Evolutionary conservation across 1,140 invertebrate genomes (phyloP).

Genomic region (Meloidogyne exigua): DNA sequence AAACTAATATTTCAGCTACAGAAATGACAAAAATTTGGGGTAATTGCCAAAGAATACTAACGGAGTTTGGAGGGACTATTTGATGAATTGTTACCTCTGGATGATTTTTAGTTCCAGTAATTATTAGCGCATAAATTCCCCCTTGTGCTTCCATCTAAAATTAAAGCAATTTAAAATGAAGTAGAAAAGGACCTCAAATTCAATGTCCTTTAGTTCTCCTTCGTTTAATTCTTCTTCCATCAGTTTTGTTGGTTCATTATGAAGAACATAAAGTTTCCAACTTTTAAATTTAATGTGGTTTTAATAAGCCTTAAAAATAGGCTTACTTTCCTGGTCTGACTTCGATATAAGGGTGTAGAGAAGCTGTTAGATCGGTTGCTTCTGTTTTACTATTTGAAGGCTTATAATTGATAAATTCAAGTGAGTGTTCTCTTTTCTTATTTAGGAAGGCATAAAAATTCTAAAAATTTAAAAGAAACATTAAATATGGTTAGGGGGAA

Average conservation of each 20-base stretch:
- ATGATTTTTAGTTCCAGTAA: slow-evolving; percentile 36
- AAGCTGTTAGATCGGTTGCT: background rate
- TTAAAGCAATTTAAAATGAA: background rate
- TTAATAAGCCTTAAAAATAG: background rate
- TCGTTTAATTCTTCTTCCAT: slow-evolving; percentile 10
- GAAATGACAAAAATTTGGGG: slow-evolving; percentile 61
- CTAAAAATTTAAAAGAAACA: slow-evolving; percentile 34
- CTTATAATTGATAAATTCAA: background rate
- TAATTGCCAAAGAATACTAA: slow-evolving; percentile 60
- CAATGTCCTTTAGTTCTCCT: slow-evolving; percentile 9
- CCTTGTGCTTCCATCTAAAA: slow-evolving; percentile 43
- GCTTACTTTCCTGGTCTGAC: background rate
- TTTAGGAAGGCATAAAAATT: slow-evolving; percentile 2
- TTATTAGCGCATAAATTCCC: slow-evolving; percentile 41
- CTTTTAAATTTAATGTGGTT: slow-evolving; percentile 25
- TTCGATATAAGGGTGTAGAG: background rate
- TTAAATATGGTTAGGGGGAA: too few species aligned
- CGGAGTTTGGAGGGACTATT: slow-evolving; percentile 67
- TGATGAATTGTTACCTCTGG: slow-evolving; percentile 65
- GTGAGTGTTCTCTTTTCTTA: background rate
- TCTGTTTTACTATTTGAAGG: background rate
- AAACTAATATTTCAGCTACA: slow-evolving; percentile 60
- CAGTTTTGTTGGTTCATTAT: slow-evolving; percentile 30
- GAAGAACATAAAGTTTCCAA: slow-evolving; percentile 43
- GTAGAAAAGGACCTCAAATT: slow-evolving; percentile 13